Percentiles rank a stretch among this genome's conserved stretches.
phyloP scores from a whole-genome alignment of 2,113 vertebrate species.

The Scophthalmus maximus region DNA sequence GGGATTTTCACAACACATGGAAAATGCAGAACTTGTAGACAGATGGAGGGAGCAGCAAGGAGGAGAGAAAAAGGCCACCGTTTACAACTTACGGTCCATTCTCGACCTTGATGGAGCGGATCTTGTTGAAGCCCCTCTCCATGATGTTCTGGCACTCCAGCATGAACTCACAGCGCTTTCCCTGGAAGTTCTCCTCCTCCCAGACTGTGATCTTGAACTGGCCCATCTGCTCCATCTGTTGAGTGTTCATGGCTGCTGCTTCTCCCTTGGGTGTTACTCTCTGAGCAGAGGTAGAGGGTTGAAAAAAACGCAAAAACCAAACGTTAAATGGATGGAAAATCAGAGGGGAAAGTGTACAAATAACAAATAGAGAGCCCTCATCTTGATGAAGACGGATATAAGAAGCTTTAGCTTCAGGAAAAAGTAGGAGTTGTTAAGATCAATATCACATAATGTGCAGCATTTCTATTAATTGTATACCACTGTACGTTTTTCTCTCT shows the following conservation, averaged over 20 bases:
- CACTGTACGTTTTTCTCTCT: neutral
- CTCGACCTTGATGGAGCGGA: conserved; percentile 97
- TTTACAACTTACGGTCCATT: conserved; percentile 92
- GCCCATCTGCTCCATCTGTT: conserved; percentile 90
- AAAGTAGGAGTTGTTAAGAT: too few species aligned
- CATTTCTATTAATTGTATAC: neutral
- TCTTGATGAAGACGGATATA: too few species aligned
- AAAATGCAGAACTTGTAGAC: too few species aligned
- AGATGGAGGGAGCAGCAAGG: too few species aligned
- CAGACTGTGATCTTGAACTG: conserved; percentile 93
- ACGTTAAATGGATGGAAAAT: neutral
- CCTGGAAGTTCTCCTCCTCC: conserved; percentile 98
- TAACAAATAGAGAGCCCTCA: too few species aligned
- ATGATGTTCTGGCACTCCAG: conserved; percentile 94
- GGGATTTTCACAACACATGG: neutral
- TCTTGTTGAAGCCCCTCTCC: conserved; percentile 93
- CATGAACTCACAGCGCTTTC: conserved; percentile 92
- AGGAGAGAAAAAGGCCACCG: neutral
- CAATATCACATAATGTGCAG: too few species aligned
- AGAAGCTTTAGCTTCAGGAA: too few species aligned
- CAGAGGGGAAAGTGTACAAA: neutral
- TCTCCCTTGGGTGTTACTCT: conserved; percentile 35
- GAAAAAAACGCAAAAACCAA: neutral
- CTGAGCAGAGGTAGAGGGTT: neutral
- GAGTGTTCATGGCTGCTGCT: conserved; percentile 87